These are phyloP conservation scores for Sorex maritimensis DNA, from an alignment of 2,797 vertebrate genomes.

Conservation along the genomic window DNA sequence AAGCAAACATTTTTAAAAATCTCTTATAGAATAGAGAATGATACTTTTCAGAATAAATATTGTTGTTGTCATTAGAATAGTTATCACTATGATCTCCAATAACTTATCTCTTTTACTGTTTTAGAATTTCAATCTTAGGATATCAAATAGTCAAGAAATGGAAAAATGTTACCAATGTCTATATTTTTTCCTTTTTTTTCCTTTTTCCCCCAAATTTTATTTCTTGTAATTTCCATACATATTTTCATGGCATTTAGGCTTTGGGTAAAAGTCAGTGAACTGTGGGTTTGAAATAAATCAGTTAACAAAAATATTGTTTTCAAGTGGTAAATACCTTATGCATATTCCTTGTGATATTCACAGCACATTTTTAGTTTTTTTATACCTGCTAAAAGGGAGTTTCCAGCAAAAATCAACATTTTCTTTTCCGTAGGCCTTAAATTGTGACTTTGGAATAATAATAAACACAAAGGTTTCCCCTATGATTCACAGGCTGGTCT, in stretches of 20 bases:
- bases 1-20: slow-evolving; percentile 27
- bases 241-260: slow-evolving; percentile 11
- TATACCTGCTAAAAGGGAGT: neutral
- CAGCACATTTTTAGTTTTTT: neutral
- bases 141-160: neutral
- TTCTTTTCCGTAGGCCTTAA: neutral
- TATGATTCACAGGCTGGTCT: neutral
- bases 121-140: neutral
- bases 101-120: neutral
- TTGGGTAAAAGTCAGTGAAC: slow-evolving; percentile 26
- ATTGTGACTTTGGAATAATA: neutral
- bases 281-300: neutral
- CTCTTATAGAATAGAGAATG: slow-evolving; percentile 52
- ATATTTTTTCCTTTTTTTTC: neutral
- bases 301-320: neutral
- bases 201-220: neutral
- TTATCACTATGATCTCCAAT: too few relatives aligned
- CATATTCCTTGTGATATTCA: neutral
- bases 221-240: neutral
- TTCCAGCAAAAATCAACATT: neutral
- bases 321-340: neutral
- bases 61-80: too few relatives aligned
- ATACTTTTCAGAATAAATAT: neutral
- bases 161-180: neutral
- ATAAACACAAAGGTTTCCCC: neutral